phyloP scores from a whole-genome alignment of 2,113 vertebrate genomes.

The Lepus timidus region DNA sequence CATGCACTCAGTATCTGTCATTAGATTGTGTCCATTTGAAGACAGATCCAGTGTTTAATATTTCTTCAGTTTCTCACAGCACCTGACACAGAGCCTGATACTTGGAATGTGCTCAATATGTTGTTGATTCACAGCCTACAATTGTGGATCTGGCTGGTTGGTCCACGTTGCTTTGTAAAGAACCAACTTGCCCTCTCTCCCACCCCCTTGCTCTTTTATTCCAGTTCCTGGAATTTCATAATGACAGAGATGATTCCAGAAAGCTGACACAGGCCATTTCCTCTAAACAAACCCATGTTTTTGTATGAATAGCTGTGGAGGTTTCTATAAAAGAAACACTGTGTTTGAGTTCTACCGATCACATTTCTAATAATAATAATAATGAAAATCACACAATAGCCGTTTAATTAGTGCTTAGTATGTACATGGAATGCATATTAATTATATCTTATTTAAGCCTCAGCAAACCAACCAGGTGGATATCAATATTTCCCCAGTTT shows the following conservation, averaged over 20 bases:
- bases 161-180: slow-evolving; percentile 15
- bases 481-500: background rate
- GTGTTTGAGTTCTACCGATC: slow-evolving; percentile 21
- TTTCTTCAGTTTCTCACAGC: background rate
- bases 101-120: background rate
- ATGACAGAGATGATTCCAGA: slow-evolving; percentile 79
- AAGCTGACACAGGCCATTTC: slow-evolving; percentile 76
- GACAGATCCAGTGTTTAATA: background rate
- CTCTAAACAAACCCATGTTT: slow-evolving; percentile 76
- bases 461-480: background rate
- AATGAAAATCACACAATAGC: slow-evolving; percentile 36
- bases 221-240: slow-evolving; percentile 80
- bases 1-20: background rate
- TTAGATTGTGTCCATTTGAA: background rate
- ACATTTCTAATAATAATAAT: slow-evolving; percentile 49
- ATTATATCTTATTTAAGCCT: background rate
- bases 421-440: background rate
- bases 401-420: slow-evolving; percentile 17
- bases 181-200: background rate
- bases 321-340: slow-evolving; percentile 60
- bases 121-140: background rate
- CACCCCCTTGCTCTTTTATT: slow-evolving; percentile 67
- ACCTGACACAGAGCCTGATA: background rate
- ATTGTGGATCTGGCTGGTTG: background rate
- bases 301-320: slow-evolving; percentile 51